phyloP scores from a whole-genome alignment of 1,140 invertebrate species.

The Drosophila watanabei region DNA sequence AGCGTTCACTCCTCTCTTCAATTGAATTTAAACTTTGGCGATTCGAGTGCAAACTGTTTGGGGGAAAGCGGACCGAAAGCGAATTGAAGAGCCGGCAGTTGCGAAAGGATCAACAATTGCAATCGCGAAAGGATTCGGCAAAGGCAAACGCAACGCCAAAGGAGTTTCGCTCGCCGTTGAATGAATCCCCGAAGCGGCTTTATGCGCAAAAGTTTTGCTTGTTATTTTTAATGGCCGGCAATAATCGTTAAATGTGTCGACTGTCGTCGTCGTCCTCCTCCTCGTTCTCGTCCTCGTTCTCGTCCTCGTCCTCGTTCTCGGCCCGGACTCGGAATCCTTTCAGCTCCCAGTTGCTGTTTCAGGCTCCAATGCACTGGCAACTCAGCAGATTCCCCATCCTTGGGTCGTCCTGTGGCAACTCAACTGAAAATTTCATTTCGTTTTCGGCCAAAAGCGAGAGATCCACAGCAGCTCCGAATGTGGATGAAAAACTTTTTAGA shows the following conservation, averaged over 20 bases:
- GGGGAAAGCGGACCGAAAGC: conserved; percentile 41
- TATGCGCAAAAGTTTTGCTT: conserved; percentile 84
- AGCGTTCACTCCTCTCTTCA: conserved; percentile 43
- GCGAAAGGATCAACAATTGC: conserved; percentile 83
- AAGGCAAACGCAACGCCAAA: conserved; percentile 22
- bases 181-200: conserved; percentile 84
- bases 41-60: conserved; percentile 63
- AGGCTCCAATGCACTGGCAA: conserved; percentile 63
- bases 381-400: conserved; percentile 61
- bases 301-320: conserved; percentile 20
- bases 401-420: conserved; percentile 64
- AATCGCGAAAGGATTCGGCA: conserved; percentile 81
- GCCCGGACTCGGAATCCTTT: conserved; percentile 15
- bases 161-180: conserved; percentile 76
- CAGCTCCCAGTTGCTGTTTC: conserved; percentile 56
- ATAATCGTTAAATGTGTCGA: conserved; percentile 85
- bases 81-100: conserved; percentile 58
- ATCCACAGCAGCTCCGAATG: conserved; percentile 42
- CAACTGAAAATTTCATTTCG: conserved; percentile 84
- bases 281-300: conserved; percentile 7
- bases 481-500: conserved; percentile 78
- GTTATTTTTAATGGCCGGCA: conserved; percentile 82
- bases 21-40: conserved; percentile 77
- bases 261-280: conserved; percentile 49
- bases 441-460: conserved; percentile 44